Evolutionary conservation across 1,140 invertebrate genomes (phyloP).

Genomic region (Drosophila chauvacae): DNA sequence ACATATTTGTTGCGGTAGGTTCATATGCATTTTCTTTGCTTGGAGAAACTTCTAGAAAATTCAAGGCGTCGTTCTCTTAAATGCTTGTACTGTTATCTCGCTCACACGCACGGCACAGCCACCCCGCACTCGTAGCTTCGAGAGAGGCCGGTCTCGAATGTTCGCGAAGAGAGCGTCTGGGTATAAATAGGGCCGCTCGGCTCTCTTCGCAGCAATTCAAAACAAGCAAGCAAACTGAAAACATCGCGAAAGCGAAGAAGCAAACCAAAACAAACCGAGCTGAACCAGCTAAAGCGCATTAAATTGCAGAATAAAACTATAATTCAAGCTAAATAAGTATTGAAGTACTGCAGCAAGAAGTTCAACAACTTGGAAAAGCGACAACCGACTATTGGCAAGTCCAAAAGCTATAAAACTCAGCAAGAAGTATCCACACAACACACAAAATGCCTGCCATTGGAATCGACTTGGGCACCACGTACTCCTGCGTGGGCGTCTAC

Average conservation of each 20-base stretch:
- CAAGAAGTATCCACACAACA: conserved; percentile 28
- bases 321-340: conserved; percentile 6
- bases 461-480: conserved; percentile 91
- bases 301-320: conserved; percentile 12
- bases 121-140: conserved; percentile 22
- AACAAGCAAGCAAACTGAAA: conserved; percentile 64
- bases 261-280: conserved; percentile 46
- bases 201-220: conserved; percentile 60
- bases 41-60: conserved; percentile 13
- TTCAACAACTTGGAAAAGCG: conserved; percentile 2
- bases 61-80: conserved; percentile 1
- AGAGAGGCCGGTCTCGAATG: conserved; percentile 54
- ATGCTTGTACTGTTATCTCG: background rate
- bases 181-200: conserved; percentile 66
- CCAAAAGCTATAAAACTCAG: conserved; percentile 1
- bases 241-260: conserved; percentile 61
- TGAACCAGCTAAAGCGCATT: conserved; percentile 41
- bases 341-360: conserved; percentile 7
- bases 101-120: conserved; percentile 5
- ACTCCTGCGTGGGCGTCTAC: conserved; percentile 92
- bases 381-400: background rate
- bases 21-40: background rate
- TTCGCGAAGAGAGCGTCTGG: conserved; percentile 47
- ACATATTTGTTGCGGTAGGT: conserved; percentile 8
- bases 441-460: conserved; percentile 87